Conservation (phyloP, 2,113 vertebrate genomes). For the Tragelaphus imberbis region DNA sequence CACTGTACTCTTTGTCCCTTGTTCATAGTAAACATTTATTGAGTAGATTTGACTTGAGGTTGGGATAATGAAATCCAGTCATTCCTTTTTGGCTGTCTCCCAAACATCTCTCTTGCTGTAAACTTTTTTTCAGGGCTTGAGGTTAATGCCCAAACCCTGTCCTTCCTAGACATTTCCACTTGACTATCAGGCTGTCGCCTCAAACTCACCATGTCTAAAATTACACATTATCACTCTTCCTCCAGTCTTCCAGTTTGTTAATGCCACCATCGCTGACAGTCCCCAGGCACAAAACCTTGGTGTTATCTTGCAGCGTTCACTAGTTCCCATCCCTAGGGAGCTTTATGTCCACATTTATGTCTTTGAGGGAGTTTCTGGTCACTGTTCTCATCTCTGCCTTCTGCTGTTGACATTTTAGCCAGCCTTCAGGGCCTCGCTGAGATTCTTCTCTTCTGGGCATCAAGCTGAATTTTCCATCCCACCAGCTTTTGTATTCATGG, state of each 20-base stretch:
- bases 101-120: background rate
- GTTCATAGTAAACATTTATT: background rate
- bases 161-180: background rate
- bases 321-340: background rate
- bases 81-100: background rate
- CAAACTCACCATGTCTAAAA: background rate
- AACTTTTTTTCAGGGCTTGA: background rate
- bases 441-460: background rate
- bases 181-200: background rate
- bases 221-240: background rate
- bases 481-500: background rate
- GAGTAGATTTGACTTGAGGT: background rate
- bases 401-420: background rate
- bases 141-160: background rate
- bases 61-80: background rate
- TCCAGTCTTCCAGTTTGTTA: background rate
- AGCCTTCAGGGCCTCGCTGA: background rate
- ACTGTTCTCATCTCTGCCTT: background rate
- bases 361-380: background rate
- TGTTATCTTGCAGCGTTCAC: background rate
- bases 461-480: background rate
- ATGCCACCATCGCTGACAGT: background rate
- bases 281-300: background rate
- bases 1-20: fast-evolving
- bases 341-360: background rate